Conservation (phyloP, 1,140 invertebrate genomes). For the Formica exsecta region DNA sequence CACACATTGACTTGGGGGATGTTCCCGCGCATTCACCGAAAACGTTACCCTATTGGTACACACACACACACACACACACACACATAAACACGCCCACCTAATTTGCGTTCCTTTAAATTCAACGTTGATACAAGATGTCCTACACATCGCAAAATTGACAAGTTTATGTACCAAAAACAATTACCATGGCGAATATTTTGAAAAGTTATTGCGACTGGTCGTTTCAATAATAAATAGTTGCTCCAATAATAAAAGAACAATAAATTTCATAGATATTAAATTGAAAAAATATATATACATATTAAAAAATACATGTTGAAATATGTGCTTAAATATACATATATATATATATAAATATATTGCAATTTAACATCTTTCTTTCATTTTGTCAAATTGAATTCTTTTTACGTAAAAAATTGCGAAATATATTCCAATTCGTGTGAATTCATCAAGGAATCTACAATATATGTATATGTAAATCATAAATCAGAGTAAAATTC, state of each 20-base stretch:
- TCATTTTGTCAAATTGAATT: background rate
- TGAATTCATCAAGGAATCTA: background rate
- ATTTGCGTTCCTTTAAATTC: conserved; percentile 39
- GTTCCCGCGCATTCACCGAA: conserved; percentile 5
- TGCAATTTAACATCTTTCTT: background rate
- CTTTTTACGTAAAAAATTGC: background rate
- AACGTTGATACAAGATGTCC: conserved; percentile 3
- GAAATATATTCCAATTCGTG: background rate
- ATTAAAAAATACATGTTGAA: too few species aligned
- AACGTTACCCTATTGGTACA: conserved; percentile 29
- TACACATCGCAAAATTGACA: background rate
- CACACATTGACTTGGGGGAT: conserved; percentile 27
- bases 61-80: too few species aligned
- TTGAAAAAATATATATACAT: background rate
- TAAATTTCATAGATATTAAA: background rate
- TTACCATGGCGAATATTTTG: background rate
- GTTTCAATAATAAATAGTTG: background rate
- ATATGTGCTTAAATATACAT: too few species aligned
- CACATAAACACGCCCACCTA: conserved; percentile 5
- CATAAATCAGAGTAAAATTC: background rate
- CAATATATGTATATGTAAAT: background rate
- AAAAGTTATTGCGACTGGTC: background rate
- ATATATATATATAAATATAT: background rate
- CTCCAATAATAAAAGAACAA: background rate
- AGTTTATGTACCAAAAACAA: background rate